Evolutionary conservation across 2,797 vertebrate species (phyloP).

Genomic region (Lutjanus argentimaculatus): DNA sequence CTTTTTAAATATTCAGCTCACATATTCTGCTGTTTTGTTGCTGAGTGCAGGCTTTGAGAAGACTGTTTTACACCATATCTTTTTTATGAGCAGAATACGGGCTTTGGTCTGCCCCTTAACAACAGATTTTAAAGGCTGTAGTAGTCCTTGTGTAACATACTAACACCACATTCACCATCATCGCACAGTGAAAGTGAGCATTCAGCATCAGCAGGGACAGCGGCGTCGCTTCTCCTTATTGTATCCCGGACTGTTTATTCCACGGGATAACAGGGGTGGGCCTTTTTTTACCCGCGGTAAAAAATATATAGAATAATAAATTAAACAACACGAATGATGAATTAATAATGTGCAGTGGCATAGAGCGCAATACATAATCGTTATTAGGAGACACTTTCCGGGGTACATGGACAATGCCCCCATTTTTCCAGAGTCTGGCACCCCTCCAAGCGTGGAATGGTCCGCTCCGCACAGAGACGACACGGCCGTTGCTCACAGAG

Average conservation of each 20-base stretch:
- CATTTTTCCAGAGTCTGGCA: neutral
- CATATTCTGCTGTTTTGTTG: conserved; percentile 21
- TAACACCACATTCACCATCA: conserved; percentile 44
- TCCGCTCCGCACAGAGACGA: conserved; percentile 82
- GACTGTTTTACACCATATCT: neutral
- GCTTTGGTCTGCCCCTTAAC: neutral
- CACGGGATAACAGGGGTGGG: conserved; percentile 40
- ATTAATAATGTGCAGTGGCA: fast-evolving
- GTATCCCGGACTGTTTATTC: conserved; percentile 75
- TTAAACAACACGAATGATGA: fast-evolving
- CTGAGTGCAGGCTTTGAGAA: neutral
- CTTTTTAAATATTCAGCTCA: conserved; percentile 50
- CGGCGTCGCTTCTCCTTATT: conserved; percentile 80
- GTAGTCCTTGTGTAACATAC: conserved; percentile 32
- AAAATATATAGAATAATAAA: fast-evolving
- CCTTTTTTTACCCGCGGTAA: fast-evolving
- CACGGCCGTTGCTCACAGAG: conserved; percentile 81
- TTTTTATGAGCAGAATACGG: neutral
- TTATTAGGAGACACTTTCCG: fast-evolving
- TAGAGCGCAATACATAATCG: fast-evolving
- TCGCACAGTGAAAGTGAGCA: conserved; percentile 69
- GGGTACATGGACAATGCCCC: conserved; percentile 1
- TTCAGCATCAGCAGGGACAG: conserved; percentile 81
- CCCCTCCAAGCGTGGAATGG: conserved; percentile 76
- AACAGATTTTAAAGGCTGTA: neutral